Evolutionary conservation across 2,888 invertebrate genomes (phyloP).

Genomic region (Drosophila monieri): DNA sequence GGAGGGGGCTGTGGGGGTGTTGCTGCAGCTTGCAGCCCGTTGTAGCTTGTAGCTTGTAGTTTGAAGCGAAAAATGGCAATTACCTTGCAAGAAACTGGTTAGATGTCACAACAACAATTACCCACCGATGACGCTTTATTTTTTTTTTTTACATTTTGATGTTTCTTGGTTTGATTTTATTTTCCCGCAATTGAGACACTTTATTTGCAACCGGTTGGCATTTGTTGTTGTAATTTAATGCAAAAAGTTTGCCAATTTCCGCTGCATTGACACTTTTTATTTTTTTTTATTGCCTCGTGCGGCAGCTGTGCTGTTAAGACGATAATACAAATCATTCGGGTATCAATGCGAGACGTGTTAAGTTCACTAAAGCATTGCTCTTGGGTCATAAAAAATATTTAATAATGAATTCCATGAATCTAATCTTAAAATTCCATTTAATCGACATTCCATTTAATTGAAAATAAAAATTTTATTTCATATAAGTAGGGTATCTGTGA

Average conservation of each 20-base stretch:
- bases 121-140: background rate
- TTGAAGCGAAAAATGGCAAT: constrained; percentile 21
- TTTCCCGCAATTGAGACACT: constrained; percentile 44
- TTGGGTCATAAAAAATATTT: too few relatives aligned
- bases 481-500: background rate
- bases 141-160: background rate
- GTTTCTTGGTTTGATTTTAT: constrained; percentile 20
- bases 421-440: background rate
- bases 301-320: constrained; percentile 11
- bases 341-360: constrained; percentile 4
- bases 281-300: constrained; percentile 4
- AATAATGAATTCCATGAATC: background rate
- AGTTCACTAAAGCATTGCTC: background rate
- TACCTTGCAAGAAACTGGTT: constrained; percentile 41
- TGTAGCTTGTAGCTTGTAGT: background rate
- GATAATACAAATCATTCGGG: constrained; percentile 10
- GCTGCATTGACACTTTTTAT: constrained; percentile 18
- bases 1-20: background rate
- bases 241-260: constrained; percentile 37
- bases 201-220: constrained; percentile 57
- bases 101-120: constrained; percentile 36
- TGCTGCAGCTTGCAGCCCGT: background rate
- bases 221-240: constrained; percentile 8
- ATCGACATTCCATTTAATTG: too few relatives aligned
- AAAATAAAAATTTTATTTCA: too few relatives aligned